Conservation (phyloP, 64 coral and sea anemone genomes). For the Orbicella faveolata region DNA sequence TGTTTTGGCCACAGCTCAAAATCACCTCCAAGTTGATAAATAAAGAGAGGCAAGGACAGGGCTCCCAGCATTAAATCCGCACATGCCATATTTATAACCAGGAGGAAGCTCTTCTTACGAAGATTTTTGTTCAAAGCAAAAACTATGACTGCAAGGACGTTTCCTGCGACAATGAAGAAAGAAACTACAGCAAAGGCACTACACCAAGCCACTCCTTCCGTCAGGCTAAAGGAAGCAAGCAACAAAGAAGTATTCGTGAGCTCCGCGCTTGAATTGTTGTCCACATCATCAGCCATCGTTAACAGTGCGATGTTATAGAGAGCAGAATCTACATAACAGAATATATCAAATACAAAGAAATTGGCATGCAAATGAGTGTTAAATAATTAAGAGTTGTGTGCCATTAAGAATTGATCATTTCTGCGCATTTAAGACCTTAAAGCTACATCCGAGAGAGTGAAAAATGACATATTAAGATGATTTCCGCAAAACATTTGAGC, state of each 20-base stretch:
- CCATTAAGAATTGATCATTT: not conserved
- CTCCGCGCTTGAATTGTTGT: not conserved
- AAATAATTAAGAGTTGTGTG: not conserved
- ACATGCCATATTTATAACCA: slow-evolving; percentile 44
- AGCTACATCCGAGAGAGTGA: too few relatives aligned
- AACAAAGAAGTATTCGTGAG: not conserved
- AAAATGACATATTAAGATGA: too few relatives aligned
- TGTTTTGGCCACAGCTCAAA: not conserved
- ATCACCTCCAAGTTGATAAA: not conserved
- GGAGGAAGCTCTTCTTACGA: slow-evolving; percentile 36
- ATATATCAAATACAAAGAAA: not conserved
- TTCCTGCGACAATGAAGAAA: slow-evolving; percentile 6
- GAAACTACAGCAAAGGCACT: not conserved
- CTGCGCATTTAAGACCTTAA: too few relatives aligned
- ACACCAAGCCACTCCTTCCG: slow-evolving; percentile 19
- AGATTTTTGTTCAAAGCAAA: slow-evolving; percentile 45
- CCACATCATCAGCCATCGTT: not conserved
- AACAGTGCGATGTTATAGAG: too few relatives aligned
- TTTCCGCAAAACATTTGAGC: too few relatives aligned
- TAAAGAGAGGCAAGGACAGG: not conserved
- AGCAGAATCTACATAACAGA: too few relatives aligned
- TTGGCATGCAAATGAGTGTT: not conserved
- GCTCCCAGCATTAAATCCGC: slow-evolving; percentile 34
- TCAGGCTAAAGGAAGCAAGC: not conserved
- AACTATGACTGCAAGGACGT: not conserved